These are phyloP conservation scores for Anabacerthia variegaticeps DNA, from an alignment of 2,797 vertebrate genomes.

Conservation along the genomic window DNA sequence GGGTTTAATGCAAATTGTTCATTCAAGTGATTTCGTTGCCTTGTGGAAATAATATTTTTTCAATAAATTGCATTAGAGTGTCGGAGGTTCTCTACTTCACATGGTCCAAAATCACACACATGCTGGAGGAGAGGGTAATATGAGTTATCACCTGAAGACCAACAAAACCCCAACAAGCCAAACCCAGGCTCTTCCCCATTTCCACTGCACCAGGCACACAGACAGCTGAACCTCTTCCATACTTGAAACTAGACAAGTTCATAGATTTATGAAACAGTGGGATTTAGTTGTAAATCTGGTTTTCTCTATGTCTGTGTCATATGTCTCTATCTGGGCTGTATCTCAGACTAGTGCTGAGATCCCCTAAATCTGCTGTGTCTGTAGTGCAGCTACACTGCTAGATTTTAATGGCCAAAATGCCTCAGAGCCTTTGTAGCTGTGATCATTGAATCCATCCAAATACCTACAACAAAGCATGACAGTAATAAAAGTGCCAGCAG, in stretches of 20 bases:
- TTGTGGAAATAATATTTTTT: background rate
- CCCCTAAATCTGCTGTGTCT: background rate
- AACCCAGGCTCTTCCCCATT: background rate
- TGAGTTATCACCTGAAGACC: background rate
- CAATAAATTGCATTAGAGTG: background rate
- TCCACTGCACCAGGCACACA: background rate
- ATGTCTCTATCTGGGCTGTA: background rate
- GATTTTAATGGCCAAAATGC: background rate
- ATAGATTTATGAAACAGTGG: background rate
- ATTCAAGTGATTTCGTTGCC: background rate
- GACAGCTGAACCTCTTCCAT: background rate
- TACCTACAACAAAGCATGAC: background rate
- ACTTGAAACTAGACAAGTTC: background rate
- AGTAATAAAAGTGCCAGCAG: background rate
- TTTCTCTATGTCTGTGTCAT: background rate
- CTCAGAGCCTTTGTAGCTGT: background rate
- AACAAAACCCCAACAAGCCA: background rate
- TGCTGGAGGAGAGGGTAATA: background rate
- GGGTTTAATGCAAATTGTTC: rapidly evolving
- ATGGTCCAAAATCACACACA: rapidly evolving
- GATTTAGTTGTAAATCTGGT: background rate
- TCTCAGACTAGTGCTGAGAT: background rate
- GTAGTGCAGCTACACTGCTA: background rate
- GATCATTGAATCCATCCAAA: background rate
- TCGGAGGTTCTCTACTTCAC: background rate